Evolutionary conservation across 2,888 invertebrate genomes (phyloP).

Genomic region (Lithophane socia): DNA sequence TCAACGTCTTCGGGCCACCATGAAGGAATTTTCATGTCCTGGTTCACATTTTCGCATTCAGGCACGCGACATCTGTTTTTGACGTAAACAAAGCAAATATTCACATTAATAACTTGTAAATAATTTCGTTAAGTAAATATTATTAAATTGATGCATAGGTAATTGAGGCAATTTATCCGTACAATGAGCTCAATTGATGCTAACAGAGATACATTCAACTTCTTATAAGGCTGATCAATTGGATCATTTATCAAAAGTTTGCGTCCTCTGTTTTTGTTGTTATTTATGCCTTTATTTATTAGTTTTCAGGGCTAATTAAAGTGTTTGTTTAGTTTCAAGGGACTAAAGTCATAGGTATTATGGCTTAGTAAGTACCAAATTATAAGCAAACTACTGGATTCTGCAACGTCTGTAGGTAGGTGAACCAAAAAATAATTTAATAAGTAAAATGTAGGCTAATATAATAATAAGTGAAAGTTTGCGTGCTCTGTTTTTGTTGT

Average conservation of each 20-base stretch:
- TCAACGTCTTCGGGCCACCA: slow-evolving; percentile 82
- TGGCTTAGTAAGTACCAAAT: too few species aligned
- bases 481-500: slow-evolving; percentile 11
- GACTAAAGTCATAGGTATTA: background rate
- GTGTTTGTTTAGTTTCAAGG: slow-evolving; percentile 16
- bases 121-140: background rate
- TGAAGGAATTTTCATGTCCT: slow-evolving; percentile 64
- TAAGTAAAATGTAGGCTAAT: too few species aligned
- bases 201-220: slow-evolving; percentile 41
- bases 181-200: slow-evolving; percentile 62
- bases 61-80: slow-evolving; percentile 79
- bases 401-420: background rate
- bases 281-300: background rate
- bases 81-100: slow-evolving; percentile 15
- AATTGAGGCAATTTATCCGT: slow-evolving; percentile 33
- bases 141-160: slow-evolving; percentile 10
- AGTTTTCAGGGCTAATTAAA: slow-evolving; percentile 6
- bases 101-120: slow-evolving; percentile 10
- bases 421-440: too few species aligned
- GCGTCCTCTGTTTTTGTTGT: slow-evolving; percentile 11
- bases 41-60: slow-evolving; percentile 75
- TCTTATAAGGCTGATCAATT: slow-evolving; percentile 35
- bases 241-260: slow-evolving; percentile 31
- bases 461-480: too few species aligned
- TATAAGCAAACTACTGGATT: background rate